Percentiles rank a stretch among this genome's conserved stretches.
Evolutionary conservation across 2,797 vertebrate genomes (phyloP).

Genomic region (Euphonia xanthogaster): DNA sequence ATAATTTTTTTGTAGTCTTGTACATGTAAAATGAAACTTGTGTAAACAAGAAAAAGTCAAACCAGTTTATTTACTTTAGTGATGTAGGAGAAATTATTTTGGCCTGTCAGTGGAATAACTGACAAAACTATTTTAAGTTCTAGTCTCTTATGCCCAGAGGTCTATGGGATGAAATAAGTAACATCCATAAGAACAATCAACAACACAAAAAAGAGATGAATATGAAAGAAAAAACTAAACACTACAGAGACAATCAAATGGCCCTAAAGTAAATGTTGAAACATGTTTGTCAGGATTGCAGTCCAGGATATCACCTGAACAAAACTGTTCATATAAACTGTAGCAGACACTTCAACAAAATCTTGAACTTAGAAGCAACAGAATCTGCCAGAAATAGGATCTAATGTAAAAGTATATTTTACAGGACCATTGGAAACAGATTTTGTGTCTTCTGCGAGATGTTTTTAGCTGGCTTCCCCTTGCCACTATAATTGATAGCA

Average conservation of each 20-base stretch:
- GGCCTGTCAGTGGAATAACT: neutral
- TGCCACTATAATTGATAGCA: conserved; percentile 89
- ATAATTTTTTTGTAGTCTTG: neutral
- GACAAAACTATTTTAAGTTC: neutral
- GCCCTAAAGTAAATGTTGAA: neutral
- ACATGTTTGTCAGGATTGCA: neutral
- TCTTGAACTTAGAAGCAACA: neutral
- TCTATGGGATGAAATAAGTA: neutral
- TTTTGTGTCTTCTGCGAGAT: conserved; percentile 86
- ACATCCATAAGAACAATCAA: neutral
- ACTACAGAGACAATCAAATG: neutral
- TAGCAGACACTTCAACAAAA: neutral
- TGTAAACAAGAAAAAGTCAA: neutral
- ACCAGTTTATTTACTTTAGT: neutral
- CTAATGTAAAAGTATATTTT: conserved; percentile 21
- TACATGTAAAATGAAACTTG: neutral
- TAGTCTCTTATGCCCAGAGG: neutral
- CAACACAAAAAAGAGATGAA: neutral
- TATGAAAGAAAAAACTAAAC: neutral
- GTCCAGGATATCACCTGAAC: neutral
- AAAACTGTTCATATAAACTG: neutral
- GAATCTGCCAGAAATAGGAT: neutral
- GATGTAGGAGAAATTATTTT: neutral
- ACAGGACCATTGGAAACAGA: conserved; percentile 84
- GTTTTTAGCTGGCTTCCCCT: conserved; percentile 92